phyloP scores from a whole-genome alignment of 2,113 vertebrate genomes.

The Xenotilapia longispinis region DNA sequence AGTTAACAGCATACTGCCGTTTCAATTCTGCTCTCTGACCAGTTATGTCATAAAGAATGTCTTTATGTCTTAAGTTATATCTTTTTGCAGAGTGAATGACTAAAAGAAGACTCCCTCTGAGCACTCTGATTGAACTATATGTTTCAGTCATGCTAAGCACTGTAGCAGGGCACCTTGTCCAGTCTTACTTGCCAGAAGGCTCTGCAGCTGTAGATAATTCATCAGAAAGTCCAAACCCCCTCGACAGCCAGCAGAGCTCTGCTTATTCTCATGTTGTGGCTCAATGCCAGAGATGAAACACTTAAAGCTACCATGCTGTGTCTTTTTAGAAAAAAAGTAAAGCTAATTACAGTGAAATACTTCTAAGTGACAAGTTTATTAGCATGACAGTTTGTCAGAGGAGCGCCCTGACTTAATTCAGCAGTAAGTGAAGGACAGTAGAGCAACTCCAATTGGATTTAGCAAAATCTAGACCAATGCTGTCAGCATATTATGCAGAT shows the following conservation, averaged over 20 bases:
- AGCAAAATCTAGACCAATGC: neutral
- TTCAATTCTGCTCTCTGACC: neutral
- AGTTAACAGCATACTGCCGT: neutral
- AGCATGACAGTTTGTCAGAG: neutral
- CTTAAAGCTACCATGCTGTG: neutral
- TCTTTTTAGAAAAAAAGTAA: neutral
- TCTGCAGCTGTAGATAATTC: neutral
- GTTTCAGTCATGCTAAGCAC: neutral
- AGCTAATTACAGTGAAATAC: neutral
- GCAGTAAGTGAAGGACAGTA: neutral
- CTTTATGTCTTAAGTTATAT: neutral
- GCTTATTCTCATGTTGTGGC: neutral
- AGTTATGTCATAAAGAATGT: neutral
- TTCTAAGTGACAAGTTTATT: neutral
- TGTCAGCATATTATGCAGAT: constrained; percentile 12
- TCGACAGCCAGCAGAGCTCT: neutral
- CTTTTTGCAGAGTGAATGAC: neutral
- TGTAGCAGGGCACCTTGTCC: neutral
- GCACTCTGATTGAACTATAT: neutral
- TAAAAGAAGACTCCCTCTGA: neutral
- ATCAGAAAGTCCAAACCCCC: neutral
- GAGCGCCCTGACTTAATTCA: neutral
- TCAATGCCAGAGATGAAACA: neutral
- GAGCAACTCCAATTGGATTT: neutral
- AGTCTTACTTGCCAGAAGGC: neutral